Evolutionary conservation across 2,888 invertebrate species (phyloP), one percentile per base, ranked within the genome.

Genomic region (Drosophila buzzatii): DNA sequence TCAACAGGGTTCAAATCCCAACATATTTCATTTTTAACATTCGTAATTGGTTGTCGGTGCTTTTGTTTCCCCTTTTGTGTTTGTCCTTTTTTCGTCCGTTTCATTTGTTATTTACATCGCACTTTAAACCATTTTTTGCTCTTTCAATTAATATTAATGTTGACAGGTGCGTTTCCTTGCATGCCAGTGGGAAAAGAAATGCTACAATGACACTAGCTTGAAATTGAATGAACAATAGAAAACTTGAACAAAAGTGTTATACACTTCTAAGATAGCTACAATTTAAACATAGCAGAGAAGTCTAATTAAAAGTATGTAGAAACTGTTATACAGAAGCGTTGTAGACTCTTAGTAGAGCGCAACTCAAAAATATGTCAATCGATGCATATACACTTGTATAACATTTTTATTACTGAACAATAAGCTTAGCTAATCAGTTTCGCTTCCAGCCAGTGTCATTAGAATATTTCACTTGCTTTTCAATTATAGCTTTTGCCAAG

Each of bases 1-100:
- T 58, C 27, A 35, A 39, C 66, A 57, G 77, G 68, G 65, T 68
- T 79, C 45, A 67, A 51, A 35, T 61, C 61, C 70, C 41, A 39
- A 66, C 66, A 70, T 57, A 51, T 67, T 66, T 69, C 62, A 66
- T 63, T 76, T 61, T 75, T 79, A 74, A 71, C 63, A 73, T 69
- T 79, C 62, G 60, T 72, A 77, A 77, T 73, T 77, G 78, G 65
- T 62, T 69, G 62, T 58, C 31, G 63, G 64, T n/a, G 47, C 51
- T 59, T 64, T 39, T 47, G 42, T 63, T 52, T 59, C 39, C 23
- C 23, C 23, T 27, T 55, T 41, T 23, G n/a, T 23, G n/a, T 67
- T 55, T 42, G 14, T 69, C 53, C 12, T 60, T 51, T 65, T 65
- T 63, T 53, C 23, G 44, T 63, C 23, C 16, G 47, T 49, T 57